Conservation (phyloP, 2,888 invertebrate species). For the Siphlonurus alternatus region DNA sequence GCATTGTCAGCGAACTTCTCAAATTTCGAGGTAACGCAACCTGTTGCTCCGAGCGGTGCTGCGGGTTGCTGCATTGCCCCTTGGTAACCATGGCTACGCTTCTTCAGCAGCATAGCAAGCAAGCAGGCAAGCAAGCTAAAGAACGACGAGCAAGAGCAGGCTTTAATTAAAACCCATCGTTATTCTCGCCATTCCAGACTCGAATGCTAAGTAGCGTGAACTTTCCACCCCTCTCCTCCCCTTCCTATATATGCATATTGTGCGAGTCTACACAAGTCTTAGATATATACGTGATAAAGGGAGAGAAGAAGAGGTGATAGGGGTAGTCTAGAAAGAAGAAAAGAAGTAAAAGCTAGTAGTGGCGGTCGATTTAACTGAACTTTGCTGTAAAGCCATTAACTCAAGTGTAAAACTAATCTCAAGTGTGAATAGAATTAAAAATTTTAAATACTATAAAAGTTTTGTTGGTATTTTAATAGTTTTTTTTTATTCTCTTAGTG, state of each 20-base stretch:
- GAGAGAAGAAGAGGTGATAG: background rate
- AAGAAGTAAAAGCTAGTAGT: background rate
- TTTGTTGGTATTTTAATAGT: background rate
- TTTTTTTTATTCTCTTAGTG: background rate
- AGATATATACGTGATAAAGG: background rate
- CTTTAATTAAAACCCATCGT: background rate
- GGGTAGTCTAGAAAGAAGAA: background rate
- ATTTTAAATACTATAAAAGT: background rate
- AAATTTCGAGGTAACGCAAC: background rate
- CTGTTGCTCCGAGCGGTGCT: background rate
- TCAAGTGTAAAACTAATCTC: constrained; percentile 3
- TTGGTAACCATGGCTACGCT: background rate
- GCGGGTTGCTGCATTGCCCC: background rate
- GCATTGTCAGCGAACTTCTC: no score
- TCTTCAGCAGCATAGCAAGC: no score
- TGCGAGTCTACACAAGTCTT: background rate
- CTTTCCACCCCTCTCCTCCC: background rate
- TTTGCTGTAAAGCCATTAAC: no score
- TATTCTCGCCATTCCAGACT: background rate
- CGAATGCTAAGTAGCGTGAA: background rate
- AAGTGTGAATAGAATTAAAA: background rate
- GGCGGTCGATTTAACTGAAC: background rate
- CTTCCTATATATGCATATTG: background rate
- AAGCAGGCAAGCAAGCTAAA: no score
- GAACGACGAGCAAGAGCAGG: background rate